Evolutionary conservation across 2,797 vertebrate genomes (phyloP).

Genomic region (Eutrigla gurnardus): DNA sequence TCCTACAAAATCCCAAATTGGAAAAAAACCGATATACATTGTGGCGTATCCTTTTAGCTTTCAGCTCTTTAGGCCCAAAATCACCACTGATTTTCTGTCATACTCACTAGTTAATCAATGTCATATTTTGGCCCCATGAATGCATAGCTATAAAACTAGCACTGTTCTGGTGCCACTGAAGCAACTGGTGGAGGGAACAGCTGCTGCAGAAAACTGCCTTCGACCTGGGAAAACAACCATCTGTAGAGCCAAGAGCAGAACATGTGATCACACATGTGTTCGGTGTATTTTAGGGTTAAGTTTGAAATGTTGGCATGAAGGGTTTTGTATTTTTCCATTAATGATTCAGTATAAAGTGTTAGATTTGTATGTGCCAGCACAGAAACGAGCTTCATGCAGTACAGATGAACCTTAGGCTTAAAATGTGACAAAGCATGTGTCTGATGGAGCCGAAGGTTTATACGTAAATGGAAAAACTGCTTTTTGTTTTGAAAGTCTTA

Average conservation of each 20-base stretch:
- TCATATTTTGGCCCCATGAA: too few species aligned
- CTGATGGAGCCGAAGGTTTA: constrained; percentile 38
- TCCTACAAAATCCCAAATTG: not conserved
- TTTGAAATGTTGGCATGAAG: not conserved
- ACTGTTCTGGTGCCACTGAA: constrained; percentile 3
- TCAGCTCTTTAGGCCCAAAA: not conserved
- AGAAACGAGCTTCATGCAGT: not conserved
- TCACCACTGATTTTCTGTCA: constrained; percentile 3
- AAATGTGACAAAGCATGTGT: constrained; percentile 26
- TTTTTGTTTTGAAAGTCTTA: constrained; percentile 23
- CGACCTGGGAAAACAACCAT: constrained; percentile 45
- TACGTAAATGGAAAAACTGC: constrained; percentile 32
- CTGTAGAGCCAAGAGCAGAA: constrained; percentile 39
- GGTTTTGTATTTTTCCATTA: not conserved
- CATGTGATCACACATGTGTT: constrained; percentile 43
- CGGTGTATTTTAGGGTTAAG: constrained; percentile 34
- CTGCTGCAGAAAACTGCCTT: constrained; percentile 37
- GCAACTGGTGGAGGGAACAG: constrained; percentile 25
- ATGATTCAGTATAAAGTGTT: not conserved
- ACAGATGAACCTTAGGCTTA: constrained; percentile 11
- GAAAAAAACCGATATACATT: fast-evolving
- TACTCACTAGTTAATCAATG: not conserved
- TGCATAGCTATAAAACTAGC: not conserved
- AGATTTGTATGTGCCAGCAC: not conserved
- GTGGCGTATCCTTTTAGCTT: not conserved